These are phyloP conservation scores for Anoplopoma fimbria DNA, from an alignment of 2,113 vertebrate genomes.

Conservation along the genomic window DNA sequence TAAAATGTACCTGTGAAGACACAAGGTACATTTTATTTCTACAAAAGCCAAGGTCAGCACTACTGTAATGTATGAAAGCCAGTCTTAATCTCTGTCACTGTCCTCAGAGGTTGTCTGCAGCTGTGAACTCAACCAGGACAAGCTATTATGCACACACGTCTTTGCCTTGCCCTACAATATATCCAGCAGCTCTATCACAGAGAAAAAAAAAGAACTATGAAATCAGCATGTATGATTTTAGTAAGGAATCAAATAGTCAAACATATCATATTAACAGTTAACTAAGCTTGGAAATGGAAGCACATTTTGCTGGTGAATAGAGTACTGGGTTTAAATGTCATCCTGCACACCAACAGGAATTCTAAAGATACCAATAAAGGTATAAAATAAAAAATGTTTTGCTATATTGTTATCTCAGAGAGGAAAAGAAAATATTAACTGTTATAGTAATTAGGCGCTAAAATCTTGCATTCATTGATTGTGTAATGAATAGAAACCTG, in stretches of 20 bases:
- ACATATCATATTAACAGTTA: background rate
- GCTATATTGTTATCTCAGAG: background rate
- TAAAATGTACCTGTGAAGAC: constrained; percentile 62
- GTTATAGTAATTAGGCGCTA: background rate
- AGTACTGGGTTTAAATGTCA: background rate
- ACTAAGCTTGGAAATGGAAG: background rate
- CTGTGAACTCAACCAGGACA: constrained; percentile 11
- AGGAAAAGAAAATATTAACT: background rate
- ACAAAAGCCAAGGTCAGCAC: constrained; percentile 63
- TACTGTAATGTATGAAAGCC: constrained; percentile 45
- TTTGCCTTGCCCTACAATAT: background rate
- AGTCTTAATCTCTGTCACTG: constrained; percentile 48
- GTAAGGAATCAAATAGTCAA: background rate
- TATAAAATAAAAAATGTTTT: no score
- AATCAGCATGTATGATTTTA: background rate
- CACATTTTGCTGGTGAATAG: background rate
- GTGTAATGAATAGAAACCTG: background rate
- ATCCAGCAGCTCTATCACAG: background rate
- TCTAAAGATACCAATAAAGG: background rate
- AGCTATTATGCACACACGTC: background rate
- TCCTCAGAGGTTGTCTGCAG: constrained; percentile 29
- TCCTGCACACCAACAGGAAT: background rate
- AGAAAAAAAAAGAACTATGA: background rate
- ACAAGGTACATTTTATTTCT: constrained; percentile 46
- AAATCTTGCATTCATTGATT: background rate